These are phyloP conservation scores for Mareca strepera DNA, from an alignment of 2,797 vertebrate species.

Conservation along the genomic window DNA sequence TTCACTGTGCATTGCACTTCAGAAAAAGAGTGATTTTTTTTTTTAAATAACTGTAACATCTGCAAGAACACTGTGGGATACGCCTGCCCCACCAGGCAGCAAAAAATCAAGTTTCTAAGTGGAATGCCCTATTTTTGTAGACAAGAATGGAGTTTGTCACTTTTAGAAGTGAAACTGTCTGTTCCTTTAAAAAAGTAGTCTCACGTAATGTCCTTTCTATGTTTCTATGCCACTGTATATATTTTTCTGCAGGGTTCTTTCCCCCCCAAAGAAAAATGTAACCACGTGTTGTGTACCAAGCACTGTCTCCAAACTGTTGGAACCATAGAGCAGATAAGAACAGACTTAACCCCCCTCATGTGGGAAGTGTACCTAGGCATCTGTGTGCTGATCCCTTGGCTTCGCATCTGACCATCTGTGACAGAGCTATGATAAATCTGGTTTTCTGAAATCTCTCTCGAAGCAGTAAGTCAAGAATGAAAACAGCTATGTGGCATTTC, in stretches of 20 bases:
- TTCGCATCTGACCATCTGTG: background rate
- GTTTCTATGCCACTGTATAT: background rate
- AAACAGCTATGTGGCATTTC: background rate
- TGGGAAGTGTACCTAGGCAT: background rate
- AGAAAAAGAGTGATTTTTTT: background rate
- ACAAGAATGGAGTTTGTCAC: background rate
- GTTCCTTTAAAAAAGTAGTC: background rate
- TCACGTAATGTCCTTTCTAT: background rate
- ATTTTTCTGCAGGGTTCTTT: background rate
- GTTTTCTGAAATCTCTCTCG: background rate
- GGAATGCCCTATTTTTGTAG: background rate
- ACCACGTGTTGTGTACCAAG: background rate
- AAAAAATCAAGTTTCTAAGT: background rate
- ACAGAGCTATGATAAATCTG: background rate
- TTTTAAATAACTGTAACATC: background rate
- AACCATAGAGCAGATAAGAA: fast-evolving
- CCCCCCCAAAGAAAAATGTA: background rate
- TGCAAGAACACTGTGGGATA: background rate
- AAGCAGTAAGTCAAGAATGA: background rate
- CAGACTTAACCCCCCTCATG: background rate
- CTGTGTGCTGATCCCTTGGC: background rate
- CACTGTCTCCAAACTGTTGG: background rate
- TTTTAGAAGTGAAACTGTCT: background rate
- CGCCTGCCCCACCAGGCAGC: background rate
- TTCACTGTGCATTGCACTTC: background rate